A percentile compares a stretch with the other conserved stretches of the same genome.
Evolutionary conservation across 2,888 invertebrate genomes (phyloP).

Genomic region (Plebejus melissa): DNA sequence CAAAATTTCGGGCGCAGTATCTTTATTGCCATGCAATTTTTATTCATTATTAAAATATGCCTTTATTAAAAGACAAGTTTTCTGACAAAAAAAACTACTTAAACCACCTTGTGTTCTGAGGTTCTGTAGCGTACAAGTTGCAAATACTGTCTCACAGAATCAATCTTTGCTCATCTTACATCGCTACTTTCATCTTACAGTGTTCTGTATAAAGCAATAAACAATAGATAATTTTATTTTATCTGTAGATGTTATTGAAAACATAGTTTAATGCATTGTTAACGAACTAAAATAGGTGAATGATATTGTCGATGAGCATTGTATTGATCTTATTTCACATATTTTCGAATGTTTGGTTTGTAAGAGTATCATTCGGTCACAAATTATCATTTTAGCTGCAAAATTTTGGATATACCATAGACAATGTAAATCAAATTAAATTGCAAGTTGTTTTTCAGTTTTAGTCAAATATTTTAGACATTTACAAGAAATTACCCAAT

Average conservation of each 20-base stretch:
- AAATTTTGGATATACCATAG: constrained; percentile 18
- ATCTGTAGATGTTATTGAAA: constrained; percentile 39
- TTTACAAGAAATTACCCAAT: background rate
- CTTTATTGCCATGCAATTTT: background rate
- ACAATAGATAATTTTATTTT: constrained; percentile 36
- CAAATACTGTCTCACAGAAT: constrained; percentile 38
- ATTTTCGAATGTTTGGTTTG: constrained; percentile 73
- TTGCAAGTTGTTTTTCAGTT: background rate
- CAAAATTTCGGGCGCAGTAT: background rate
- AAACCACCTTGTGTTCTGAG: constrained; percentile 53
- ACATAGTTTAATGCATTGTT: constrained; percentile 40
- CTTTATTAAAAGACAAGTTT: background rate
- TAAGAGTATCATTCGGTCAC: constrained; percentile 40
- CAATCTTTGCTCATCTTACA: constrained; percentile 65
- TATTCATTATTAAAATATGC: background rate
- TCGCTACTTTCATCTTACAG: constrained; percentile 33
- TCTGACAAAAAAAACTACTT: background rate
- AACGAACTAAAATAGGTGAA: constrained; percentile 35
- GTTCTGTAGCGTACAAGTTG: constrained; percentile 43
- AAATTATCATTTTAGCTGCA: constrained; percentile 20
- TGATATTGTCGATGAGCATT: constrained; percentile 66
- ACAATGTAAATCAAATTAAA: constrained; percentile 9
- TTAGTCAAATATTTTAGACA: background rate
- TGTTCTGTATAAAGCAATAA: constrained; percentile 40
- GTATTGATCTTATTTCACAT: constrained; percentile 69